phyloP scores from a whole-genome alignment of 2,888 invertebrate genomes.

The Ectobius pallidus region DNA sequence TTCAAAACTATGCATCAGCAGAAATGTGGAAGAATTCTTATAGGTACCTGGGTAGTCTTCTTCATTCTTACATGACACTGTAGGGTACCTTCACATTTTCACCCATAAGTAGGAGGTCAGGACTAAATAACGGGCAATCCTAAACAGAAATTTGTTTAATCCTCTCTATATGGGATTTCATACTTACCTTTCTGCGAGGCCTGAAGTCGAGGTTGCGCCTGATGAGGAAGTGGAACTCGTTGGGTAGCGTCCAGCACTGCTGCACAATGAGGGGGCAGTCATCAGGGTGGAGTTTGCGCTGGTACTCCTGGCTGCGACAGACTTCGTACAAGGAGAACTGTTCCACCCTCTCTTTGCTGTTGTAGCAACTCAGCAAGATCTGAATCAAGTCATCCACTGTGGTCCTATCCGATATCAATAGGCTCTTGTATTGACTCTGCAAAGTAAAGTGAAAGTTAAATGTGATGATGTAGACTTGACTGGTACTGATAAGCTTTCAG shows the following conservation, averaged over 20 bases:
- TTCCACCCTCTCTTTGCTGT: constrained; percentile 81
- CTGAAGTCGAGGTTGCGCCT: constrained; percentile 80
- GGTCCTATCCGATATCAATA: constrained; percentile 87
- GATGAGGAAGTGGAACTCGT: constrained; percentile 81
- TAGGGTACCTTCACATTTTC: no score
- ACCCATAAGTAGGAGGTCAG: no score
- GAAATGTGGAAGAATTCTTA: no score
- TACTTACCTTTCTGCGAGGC: constrained; percentile 58
- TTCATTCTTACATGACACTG: no score
- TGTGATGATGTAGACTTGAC: not conserved
- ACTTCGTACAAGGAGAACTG: constrained; percentile 87
- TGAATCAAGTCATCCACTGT: constrained; percentile 87
- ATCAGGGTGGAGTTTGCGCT: constrained; percentile 85
- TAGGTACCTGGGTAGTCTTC: no score
- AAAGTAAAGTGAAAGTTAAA: no score
- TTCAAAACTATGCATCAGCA: no score
- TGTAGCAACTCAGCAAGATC: constrained; percentile 83
- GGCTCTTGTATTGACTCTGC: constrained; percentile 78
- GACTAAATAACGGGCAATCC: no score
- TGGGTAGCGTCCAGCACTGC: constrained; percentile 67
- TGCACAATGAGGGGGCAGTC: constrained; percentile 84
- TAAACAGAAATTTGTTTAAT: no score
- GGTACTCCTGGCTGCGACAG: constrained; percentile 81
- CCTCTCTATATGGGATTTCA: no score
- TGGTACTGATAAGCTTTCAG: not conserved